Conservation (phyloP, 2,113 vertebrate genomes). For the Colistium nudipinnis region DNA sequence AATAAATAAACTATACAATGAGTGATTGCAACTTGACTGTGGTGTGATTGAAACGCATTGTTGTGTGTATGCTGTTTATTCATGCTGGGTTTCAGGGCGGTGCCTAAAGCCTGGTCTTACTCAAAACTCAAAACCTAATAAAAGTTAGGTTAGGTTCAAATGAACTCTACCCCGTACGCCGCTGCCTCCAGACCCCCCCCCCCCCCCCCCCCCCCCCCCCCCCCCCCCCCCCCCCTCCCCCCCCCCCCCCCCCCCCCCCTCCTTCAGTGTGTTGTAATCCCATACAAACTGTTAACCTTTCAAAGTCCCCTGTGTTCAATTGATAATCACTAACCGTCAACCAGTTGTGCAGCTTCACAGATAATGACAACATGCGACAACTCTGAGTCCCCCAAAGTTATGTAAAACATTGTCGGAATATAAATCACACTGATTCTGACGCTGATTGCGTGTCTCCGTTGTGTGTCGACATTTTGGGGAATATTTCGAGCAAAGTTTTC, state of each 20-base stretch:
- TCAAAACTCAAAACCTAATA: neutral
- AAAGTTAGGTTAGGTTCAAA: constrained; percentile 10
- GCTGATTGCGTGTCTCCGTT: too few relatives aligned
- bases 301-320: constrained; percentile 60
- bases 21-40: too few relatives aligned
- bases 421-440: neutral
- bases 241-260: too few relatives aligned
- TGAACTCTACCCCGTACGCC: constrained; percentile 25
- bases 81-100: too few relatives aligned
- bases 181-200: neutral
- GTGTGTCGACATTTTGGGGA: too few relatives aligned
- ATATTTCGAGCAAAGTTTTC: too few relatives aligned
- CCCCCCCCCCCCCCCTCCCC: constrained; percentile 2
- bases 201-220: too few relatives aligned
- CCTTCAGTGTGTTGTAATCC: constrained; percentile 52
- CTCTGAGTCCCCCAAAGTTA: neutral
- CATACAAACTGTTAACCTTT: constrained; percentile 53
- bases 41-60: too few relatives aligned
- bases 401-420: too few relatives aligned
- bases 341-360: constrained; percentile 7
- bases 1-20: too few relatives aligned
- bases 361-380: constrained; percentile 3
- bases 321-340: constrained; percentile 51
- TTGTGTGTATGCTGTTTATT: too few relatives aligned
- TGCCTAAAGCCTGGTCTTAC: too few relatives aligned